Evolutionary conservation across 2,797 vertebrate species (phyloP), one percentile per base, ranked within the genome.

Genomic region (Pelobates cultripes): DNA sequence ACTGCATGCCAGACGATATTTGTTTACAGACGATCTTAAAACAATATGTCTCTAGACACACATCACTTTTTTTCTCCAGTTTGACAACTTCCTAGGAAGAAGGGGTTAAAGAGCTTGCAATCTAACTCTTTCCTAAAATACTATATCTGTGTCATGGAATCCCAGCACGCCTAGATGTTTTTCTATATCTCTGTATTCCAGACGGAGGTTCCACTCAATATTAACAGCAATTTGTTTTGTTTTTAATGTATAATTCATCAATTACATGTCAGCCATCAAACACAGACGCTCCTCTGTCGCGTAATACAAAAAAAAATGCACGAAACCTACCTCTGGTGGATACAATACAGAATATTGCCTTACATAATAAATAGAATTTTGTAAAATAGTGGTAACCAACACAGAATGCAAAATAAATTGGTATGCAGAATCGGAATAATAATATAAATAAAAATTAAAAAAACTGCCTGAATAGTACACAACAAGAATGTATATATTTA

Each of bases 161-260:
- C 47, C 72, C 77, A 55, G 66, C 55, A 45, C 42, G 61, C 57
- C 55, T 66, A 3, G 42, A 40, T 2, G 13, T 71, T 63, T 63
- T 67, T 66, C 73, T 40, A 63, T 74, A 45, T 74, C 72, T 14
- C 42, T 64, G 72, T 79, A 79, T 70, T 83, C 77, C 77, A 83
- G 67, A 28, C 51, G 81, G 76, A 75, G 82, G 64, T 79, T 79
- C 73, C 55, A 67, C 75, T 75, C 77, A 79, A 83, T 79, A 83
- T 83, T 83, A 83, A 79, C 77, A 83, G 82, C 72, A 79, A 79
- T 79, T 83, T 83, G 81, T 79, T 83, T 75, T 70, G 42, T 75
- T 83, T 83, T 83, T 83, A 83, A 83, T 83, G 82, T 83, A 79
- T 83, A 83, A 83, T 83, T 83, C 77, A 83, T 83, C 82, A 83